Conservation (phyloP, 2,113 vertebrate genomes). For the Nesoenas mayeri region DNA sequence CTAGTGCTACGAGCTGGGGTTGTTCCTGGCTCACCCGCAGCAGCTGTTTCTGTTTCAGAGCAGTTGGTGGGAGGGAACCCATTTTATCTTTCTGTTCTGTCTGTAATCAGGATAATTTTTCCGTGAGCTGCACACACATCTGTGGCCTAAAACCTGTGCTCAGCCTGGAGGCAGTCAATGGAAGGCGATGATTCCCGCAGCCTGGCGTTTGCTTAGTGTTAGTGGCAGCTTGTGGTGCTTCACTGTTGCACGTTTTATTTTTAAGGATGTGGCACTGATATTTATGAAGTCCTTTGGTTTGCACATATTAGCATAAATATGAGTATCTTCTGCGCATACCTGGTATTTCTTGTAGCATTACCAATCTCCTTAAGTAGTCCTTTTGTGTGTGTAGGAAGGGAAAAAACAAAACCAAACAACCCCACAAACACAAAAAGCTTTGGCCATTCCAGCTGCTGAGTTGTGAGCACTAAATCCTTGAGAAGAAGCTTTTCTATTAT, state of each 20-base stretch:
- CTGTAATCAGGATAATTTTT: background rate
- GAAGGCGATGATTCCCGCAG: fast-evolving
- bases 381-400: background rate
- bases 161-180: background rate
- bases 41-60: background rate
- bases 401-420: fast-evolving
- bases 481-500: constrained; percentile 48
- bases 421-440: background rate
- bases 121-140: background rate
- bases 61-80: background rate
- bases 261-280: background rate
- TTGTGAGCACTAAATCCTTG: background rate
- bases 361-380: background rate
- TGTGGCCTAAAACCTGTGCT: constrained; percentile 13
- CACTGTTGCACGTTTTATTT: background rate
- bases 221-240: background rate
- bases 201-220: fast-evolving
- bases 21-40: background rate
- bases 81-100: background rate
- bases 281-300: background rate
- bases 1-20: background rate
- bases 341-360: background rate
- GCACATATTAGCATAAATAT: background rate
- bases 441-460: constrained; percentile 18
- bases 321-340: background rate